phyloP scores from a whole-genome alignment of 2,113 vertebrate genomes.

The Sterna hirundo region DNA sequence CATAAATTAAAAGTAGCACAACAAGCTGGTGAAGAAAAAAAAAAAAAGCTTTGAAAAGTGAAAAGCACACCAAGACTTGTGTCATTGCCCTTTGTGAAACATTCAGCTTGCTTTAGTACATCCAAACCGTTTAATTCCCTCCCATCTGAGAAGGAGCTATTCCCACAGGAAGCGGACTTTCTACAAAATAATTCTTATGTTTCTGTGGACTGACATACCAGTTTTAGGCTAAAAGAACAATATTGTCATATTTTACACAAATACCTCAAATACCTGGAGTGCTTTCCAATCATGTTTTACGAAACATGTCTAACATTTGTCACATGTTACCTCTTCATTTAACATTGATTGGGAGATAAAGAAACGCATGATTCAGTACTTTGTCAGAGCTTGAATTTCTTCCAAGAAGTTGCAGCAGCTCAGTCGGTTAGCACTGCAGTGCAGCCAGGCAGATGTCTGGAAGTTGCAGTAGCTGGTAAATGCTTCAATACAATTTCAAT shows the following conservation, averaged over 20 bases:
- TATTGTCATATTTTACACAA: neutral
- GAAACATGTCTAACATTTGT: conserved; percentile 42
- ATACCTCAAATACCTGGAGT: neutral
- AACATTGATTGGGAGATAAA: conserved; percentile 9
- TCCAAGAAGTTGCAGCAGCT: conserved; percentile 32
- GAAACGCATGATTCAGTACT: conserved; percentile 19
- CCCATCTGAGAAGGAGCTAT: neutral
- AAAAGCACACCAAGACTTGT: neutral
- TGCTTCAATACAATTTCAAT: conserved; percentile 5
- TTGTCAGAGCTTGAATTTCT: conserved; percentile 22
- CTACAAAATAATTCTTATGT: neutral
- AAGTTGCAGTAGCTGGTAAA: conserved; percentile 20
- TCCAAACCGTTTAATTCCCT: neutral
- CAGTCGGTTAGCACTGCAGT: neutral
- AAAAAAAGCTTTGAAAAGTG: neutral
- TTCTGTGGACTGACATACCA: neutral
- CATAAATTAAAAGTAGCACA: neutral
- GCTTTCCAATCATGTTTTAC: neutral
- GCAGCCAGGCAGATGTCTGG: conserved; percentile 53
- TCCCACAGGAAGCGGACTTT: neutral
- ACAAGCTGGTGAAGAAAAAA: neutral
- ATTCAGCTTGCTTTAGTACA: neutral
- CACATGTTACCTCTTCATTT: neutral
- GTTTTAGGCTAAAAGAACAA: neutral
- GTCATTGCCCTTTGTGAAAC: neutral